Percentiles rank a stretch among this genome's conserved stretches.
Evolutionary conservation across 1,140 invertebrate species (phyloP).

Genomic region (Drosophila pectinifera): DNA sequence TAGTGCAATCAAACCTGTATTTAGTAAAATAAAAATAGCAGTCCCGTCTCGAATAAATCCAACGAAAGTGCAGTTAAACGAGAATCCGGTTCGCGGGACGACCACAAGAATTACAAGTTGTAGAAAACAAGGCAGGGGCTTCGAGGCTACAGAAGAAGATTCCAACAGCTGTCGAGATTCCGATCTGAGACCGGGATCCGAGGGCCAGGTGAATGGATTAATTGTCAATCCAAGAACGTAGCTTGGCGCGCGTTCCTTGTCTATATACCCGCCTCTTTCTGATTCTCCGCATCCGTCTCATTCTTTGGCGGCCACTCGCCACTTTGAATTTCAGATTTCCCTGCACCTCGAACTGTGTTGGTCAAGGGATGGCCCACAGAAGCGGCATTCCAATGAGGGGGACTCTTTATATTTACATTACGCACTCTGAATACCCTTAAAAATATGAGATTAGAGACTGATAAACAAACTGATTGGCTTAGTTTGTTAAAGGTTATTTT

Average conservation of each 20-base stretch:
- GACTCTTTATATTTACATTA: neutral
- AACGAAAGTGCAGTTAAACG: slow-evolving; percentile 70
- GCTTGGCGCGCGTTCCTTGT: slow-evolving; percentile 57
- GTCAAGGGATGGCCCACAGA: slow-evolving; percentile 54
- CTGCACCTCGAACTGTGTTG: slow-evolving; percentile 44
- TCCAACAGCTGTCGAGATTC: slow-evolving; percentile 36
- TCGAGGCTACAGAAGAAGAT: slow-evolving; percentile 8
- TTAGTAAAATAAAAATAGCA: slow-evolving; percentile 38
- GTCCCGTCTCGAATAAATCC: slow-evolving; percentile 39
- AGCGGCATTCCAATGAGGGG: slow-evolving; percentile 48
- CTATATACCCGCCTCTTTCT: slow-evolving; percentile 15
- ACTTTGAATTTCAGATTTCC: slow-evolving; percentile 58
- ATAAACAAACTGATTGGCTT: too few relatives aligned
- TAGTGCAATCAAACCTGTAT: slow-evolving; percentile 55
- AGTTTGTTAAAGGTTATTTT: too few relatives aligned
- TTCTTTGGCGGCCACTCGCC: slow-evolving; percentile 15
- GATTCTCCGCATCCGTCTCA: slow-evolving; percentile 4
- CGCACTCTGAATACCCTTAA: neutral
- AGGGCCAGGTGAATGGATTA: slow-evolving; percentile 7
- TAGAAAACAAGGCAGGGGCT: slow-evolving; percentile 11
- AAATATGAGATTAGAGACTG: too few relatives aligned
- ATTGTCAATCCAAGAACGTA: slow-evolving; percentile 57
- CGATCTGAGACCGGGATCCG: slow-evolving; percentile 24
- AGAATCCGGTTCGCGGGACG: slow-evolving; percentile 58
- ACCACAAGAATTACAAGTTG: slow-evolving; percentile 44